Percentiles rank a stretch among this genome's conserved stretches.
These are phyloP conservation scores for Drosophila gunungcola DNA, from an alignment of 1,140 invertebrate species.

Conservation along the genomic window DNA sequence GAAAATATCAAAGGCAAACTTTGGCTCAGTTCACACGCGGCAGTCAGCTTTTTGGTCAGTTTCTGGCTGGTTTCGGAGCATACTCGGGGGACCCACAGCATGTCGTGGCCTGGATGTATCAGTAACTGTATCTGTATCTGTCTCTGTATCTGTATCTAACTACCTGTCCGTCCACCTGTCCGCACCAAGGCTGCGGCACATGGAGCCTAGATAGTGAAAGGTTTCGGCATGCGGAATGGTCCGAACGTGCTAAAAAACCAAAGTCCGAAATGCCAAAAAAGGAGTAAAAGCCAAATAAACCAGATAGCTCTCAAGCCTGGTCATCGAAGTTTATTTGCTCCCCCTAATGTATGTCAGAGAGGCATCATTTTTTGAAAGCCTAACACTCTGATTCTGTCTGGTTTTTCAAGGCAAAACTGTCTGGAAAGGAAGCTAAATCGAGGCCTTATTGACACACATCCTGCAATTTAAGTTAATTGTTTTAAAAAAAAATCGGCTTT, in stretches of 20 bases:
- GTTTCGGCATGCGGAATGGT: conserved; percentile 54
- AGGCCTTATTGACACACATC: too few relatives aligned
- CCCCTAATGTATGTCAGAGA: too few relatives aligned
- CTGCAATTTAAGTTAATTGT: too few relatives aligned
- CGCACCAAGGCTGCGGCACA: conserved; percentile 61
- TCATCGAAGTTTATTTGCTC: not conserved
- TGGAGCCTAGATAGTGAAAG: conserved; percentile 66
- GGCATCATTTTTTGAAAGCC: not conserved
- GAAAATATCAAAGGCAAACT: conserved; percentile 77
- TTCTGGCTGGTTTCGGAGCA: conserved; percentile 36
- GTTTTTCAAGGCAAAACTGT: not conserved
- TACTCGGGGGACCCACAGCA: conserved; percentile 26
- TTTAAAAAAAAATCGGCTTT: too few relatives aligned
- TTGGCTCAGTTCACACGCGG: conserved; percentile 71
- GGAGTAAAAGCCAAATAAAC: conserved; percentile 14
- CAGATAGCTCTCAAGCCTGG: not conserved
- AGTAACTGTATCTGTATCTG: conserved; percentile 7
- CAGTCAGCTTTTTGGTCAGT: conserved; percentile 63
- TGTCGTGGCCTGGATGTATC: conserved; percentile 20
- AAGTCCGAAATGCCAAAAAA: conserved; percentile 33
- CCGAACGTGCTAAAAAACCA: conserved; percentile 10
- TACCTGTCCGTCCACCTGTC: conserved; percentile 32
- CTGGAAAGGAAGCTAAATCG: too few relatives aligned
- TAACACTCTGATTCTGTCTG: not conserved
- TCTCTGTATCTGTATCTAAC: conserved; percentile 22